These are phyloP conservation scores for Neogale vison DNA, from an alignment of 2,113 vertebrate genomes.

Conservation along the genomic window DNA sequence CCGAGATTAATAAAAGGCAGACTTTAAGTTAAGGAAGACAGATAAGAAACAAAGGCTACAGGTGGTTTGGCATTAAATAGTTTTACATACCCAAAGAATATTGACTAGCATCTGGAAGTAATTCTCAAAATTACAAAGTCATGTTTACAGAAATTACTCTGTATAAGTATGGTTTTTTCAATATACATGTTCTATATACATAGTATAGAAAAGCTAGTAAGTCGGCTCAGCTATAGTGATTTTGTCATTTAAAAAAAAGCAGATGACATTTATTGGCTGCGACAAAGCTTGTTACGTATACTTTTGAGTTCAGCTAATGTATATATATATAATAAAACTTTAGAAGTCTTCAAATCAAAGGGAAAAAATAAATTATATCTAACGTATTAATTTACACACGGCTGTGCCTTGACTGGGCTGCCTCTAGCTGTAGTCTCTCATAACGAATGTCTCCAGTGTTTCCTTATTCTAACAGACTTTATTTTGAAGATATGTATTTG, in stretches of 20 bases:
- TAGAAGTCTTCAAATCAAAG: conserved; percentile 63
- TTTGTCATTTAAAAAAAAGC: conserved; percentile 65
- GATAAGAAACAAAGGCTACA: conserved; percentile 65
- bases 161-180: background rate
- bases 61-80: conserved; percentile 69
- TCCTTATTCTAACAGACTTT: conserved; percentile 47
- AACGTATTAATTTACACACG: conserved; percentile 59
- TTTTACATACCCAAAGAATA: conserved; percentile 74
- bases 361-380: conserved; percentile 66
- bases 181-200: conserved; percentile 68
- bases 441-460: conserved; percentile 33
- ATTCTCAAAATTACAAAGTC: conserved; percentile 71
- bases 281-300: conserved; percentile 57
- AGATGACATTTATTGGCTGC: conserved; percentile 69
- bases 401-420: conserved; percentile 48
- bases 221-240: conserved; percentile 38
- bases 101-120: conserved; percentile 56
- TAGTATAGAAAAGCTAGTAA: conserved; percentile 66
- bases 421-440: conserved; percentile 35
- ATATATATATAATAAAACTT: conserved; percentile 59
- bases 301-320: conserved; percentile 57
- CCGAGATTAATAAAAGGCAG: conserved; percentile 52
- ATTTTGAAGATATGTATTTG: conserved; percentile 12
- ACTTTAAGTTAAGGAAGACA: conserved; percentile 21
- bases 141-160: conserved; percentile 66